These are phyloP conservation scores for Platycheirus albimanus DNA, from an alignment of 2,888 invertebrate genomes.

Conservation along the genomic window DNA sequence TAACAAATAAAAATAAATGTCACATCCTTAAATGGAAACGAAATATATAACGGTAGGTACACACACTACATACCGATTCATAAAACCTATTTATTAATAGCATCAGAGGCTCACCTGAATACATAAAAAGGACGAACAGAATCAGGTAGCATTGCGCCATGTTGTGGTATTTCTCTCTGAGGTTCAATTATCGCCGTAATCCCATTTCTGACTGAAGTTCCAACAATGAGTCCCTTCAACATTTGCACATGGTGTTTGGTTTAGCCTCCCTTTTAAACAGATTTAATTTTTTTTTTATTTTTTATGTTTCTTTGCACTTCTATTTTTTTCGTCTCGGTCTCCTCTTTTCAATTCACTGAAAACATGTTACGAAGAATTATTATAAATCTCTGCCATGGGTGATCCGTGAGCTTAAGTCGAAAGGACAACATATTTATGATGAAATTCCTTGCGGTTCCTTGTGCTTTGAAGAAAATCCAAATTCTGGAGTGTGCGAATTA, in stretches of 20 bases:
- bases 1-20: too few species aligned
- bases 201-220: constrained; percentile 68
- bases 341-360: constrained; percentile 23
- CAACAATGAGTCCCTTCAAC: constrained; percentile 56
- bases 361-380: constrained; percentile 27
- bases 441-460: constrained; percentile 32
- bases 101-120: constrained; percentile 66
- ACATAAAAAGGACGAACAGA: constrained; percentile 71
- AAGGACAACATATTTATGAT: constrained; percentile 49
- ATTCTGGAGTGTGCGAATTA: too few species aligned
- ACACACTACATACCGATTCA: too few species aligned
- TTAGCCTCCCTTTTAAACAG: constrained; percentile 21
- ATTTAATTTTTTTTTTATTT: background rate
- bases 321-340: constrained; percentile 1
- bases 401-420: constrained; percentile 23
- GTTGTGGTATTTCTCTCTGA: constrained; percentile 69
- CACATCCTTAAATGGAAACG: too few species aligned
- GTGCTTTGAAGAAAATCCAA: too few species aligned
- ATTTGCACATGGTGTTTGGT: constrained; percentile 63
- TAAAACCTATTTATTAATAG: too few species aligned
- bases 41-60: too few species aligned
- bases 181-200: constrained; percentile 72
- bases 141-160: constrained; percentile 73
- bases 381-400: constrained; percentile 31
- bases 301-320: background rate